Conservation (phyloP, 2,888 invertebrate species). For the Drosophila flavopinicola region DNA sequence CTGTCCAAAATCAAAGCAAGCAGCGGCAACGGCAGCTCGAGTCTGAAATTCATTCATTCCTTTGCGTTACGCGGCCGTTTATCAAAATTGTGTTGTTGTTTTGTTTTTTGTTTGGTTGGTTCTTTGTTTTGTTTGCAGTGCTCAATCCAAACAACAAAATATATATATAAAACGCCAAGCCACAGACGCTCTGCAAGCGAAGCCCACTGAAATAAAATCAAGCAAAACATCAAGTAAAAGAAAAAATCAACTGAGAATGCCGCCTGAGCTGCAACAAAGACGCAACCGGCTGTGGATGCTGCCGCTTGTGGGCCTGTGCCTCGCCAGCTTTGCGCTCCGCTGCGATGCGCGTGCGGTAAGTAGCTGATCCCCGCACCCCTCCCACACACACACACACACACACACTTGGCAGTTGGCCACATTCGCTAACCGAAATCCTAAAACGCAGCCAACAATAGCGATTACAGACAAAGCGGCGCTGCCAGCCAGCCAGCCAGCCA, state of each 20-base stretch:
- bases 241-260: conserved; percentile 33
- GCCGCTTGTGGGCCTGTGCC: conserved; percentile 71
- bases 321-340: conserved; percentile 61
- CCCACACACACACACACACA: conserved; percentile 13
- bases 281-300: conserved; percentile 57
- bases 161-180: conserved; percentile 31
- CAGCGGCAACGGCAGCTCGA: conserved; percentile 18
- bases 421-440: conserved; percentile 21
- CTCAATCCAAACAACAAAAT: too few relatives aligned
- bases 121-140: conserved; percentile 45
- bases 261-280: conserved; percentile 47
- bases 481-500: too few relatives aligned
- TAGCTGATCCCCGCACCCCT: conserved; percentile 30
- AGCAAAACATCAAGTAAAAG: conserved; percentile 10
- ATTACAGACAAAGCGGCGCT: conserved; percentile 12
- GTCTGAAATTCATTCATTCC: conserved; percentile 32
- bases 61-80: conserved; percentile 18
- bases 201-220: conserved; percentile 2
- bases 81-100: conserved; percentile 22
- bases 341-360: conserved; percentile 83
- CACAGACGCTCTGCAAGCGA: conserved; percentile 12
- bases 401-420: conserved; percentile 25
- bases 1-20: conserved; percentile 10
- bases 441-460: conserved; percentile 23
- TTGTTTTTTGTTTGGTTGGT: conserved; percentile 11